Percentiles rank a stretch among this genome's conserved stretches.
These are phyloP conservation scores for Brachypodius melanocephalos DNA, from an alignment of 2,113 vertebrate genomes.

Conservation along the genomic window DNA sequence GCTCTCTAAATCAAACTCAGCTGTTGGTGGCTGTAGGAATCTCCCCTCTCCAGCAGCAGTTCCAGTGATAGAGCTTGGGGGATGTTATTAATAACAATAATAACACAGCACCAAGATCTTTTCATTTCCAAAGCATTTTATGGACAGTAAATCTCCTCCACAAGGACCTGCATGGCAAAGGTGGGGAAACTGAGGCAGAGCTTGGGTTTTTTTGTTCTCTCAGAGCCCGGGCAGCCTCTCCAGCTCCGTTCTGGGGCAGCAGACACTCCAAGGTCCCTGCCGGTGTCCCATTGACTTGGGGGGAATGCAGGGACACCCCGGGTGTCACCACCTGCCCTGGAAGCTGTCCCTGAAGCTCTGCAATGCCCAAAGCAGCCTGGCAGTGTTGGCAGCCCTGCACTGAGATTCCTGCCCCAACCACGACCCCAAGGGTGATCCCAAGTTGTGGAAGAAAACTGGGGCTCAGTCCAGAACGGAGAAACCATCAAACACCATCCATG, in stretches of 20 bases:
- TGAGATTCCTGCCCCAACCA: background rate
- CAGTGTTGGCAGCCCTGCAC: accelerated
- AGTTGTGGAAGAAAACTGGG: accelerated
- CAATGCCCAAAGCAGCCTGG: background rate
- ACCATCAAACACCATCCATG: accelerated
- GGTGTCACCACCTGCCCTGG: background rate
- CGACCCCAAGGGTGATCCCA: background rate
- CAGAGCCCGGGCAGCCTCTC: background rate
- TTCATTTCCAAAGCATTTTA: background rate
- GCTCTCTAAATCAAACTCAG: background rate
- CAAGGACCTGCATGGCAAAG: background rate
- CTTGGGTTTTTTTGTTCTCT: accelerated
- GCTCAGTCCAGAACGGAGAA: background rate
- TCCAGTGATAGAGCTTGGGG: background rate
- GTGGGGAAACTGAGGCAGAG: background rate
- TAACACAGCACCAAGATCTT: background rate
- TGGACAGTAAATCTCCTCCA: background rate
- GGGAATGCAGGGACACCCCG: background rate
- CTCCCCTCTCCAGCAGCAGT: background rate
- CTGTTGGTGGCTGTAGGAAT: background rate
- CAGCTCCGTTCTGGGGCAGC: background rate
- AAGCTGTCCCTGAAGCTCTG: background rate
- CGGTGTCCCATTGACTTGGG: background rate
- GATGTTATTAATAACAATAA: background rate
- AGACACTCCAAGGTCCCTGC: background rate